Percentiles rank a stretch among this genome's conserved stretches.
Evolutionary conservation across 2,113 vertebrate species (phyloP).

Genomic region (Ctenodactylus gundi): DNA sequence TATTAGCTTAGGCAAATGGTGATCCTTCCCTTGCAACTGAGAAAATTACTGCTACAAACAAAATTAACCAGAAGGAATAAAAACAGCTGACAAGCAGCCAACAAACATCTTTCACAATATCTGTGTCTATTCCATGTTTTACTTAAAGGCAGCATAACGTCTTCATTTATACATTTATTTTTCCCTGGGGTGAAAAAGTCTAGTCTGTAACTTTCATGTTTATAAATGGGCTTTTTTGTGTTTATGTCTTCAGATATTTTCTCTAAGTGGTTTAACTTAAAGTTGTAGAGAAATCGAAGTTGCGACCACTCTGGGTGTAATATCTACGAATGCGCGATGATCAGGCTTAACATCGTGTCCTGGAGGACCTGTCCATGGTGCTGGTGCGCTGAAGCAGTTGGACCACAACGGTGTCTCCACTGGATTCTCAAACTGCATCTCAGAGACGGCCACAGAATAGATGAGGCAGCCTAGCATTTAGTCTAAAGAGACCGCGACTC

Average conservation of each 20-base stretch:
- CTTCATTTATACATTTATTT: conserved; percentile 12
- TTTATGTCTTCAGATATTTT: not conserved
- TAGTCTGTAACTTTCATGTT: not conserved
- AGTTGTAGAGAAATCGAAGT: not conserved
- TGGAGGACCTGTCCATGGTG: not conserved
- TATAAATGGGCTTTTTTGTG: not conserved
- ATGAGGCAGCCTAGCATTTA: not conserved
- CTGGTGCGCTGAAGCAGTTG: not conserved
- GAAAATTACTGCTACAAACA: not conserved
- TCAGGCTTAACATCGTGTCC: no score
- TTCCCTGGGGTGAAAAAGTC: not conserved
- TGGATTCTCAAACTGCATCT: not conserved
- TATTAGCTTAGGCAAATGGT: not conserved
- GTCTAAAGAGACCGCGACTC: not conserved
- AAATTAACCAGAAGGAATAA: not conserved
- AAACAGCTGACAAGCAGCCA: not conserved
- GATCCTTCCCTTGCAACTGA: not conserved
- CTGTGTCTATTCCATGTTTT: not conserved
- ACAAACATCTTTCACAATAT: not conserved
- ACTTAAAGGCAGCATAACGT: not conserved
- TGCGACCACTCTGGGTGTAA: not conserved
- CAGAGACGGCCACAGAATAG: not conserved
- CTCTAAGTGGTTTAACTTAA: not conserved
- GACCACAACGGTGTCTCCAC: not conserved
- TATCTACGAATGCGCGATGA: no score